phyloP scores from a whole-genome alignment of 2,113 vertebrate species.

The Paedocypris sp. region DNA sequence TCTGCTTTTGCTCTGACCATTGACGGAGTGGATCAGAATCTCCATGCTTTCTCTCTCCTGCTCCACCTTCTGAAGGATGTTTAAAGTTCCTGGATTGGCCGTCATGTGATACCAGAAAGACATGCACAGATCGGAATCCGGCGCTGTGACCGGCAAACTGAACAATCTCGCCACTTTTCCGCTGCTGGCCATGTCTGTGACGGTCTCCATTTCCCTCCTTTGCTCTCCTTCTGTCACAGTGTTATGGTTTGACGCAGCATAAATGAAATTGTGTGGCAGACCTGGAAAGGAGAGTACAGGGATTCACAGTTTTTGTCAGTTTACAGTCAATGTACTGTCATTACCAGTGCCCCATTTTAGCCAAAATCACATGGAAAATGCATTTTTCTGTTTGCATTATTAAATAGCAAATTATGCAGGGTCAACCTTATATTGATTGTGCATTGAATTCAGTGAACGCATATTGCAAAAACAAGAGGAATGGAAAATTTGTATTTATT shows the following conservation, averaged over 20 bases:
- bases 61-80: slow-evolving; percentile 65
- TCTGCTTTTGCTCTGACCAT: slow-evolving; percentile 63
- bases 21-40: slow-evolving; percentile 66
- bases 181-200: slow-evolving; percentile 54
- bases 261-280: slow-evolving; percentile 2
- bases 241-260: neutral
- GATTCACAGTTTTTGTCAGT: neutral
- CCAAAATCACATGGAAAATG: too few relatives aligned
- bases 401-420: too few relatives aligned
- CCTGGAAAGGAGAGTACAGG: neutral
- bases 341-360: too few relatives aligned
- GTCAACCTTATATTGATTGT: too few relatives aligned
- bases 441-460: too few relatives aligned
- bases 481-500: too few relatives aligned
- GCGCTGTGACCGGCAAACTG: slow-evolving; percentile 67
- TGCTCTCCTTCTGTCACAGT: neutral
- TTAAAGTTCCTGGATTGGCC: slow-evolving; percentile 62
- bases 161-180: slow-evolving; percentile 38
- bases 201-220: slow-evolving; percentile 45
- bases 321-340: too few relatives aligned
- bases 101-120: slow-evolving; percentile 92
- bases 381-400: too few relatives aligned
- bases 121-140: slow-evolving; percentile 75
- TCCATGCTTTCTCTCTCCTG: slow-evolving; percentile 11
- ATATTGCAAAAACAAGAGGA: too few relatives aligned